Evolutionary conservation across 2,113 vertebrate species (phyloP), one percentile per base, ranked within the genome.

Genomic region (Callorhinus ursinus): DNA sequence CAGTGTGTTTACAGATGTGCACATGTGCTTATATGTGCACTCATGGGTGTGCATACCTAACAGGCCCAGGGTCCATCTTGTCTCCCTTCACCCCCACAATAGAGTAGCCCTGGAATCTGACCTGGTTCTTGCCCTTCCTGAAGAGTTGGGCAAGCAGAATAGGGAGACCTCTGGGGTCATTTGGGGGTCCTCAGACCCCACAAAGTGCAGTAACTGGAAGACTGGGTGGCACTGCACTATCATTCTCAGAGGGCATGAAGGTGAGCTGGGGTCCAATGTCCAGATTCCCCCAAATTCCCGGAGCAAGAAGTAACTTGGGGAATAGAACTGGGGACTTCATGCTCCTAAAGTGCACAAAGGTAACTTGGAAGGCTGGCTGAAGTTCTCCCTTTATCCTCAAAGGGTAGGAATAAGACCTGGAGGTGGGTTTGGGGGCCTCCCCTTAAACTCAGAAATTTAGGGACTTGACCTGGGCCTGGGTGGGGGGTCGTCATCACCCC

Each of bases 201-300:
- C 22, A 65, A 79, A 16, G 76, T 63, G 51, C 51, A 57, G n/a
- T 65, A 31, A n/a, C n/a, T 53, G 53, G 57, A 83, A 82, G 26
- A 71, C 82, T 28, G 63, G 28, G 31, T 65, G 79, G 49, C 71
- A 39, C 22, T 55, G 88, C 79, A 57, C 31, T 51, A 1, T 65
- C 46, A 53, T 92, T 94, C 59, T 61, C 88, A 84, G 65, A 67
- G 59, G 53, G n/a, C 76, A 49, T 36, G 80, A 55, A 49, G 53
- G 79, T 85, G 79, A 90, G 53, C 28, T 63, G n/a, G 59, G 72
- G 71, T 46, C 95, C 97, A 82, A 2, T 74, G 82, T 63, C 71
- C 61, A 88, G 80, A 85, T 94, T 67, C 42, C 53, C 57, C n/a
- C 86, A 93, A 33, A 96, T 94, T 88, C 74, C 21, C 51, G 69